Base-by-base conservation (phyloP, 2,888 invertebrate species). In the Eristalinus aeneus region DNA sequence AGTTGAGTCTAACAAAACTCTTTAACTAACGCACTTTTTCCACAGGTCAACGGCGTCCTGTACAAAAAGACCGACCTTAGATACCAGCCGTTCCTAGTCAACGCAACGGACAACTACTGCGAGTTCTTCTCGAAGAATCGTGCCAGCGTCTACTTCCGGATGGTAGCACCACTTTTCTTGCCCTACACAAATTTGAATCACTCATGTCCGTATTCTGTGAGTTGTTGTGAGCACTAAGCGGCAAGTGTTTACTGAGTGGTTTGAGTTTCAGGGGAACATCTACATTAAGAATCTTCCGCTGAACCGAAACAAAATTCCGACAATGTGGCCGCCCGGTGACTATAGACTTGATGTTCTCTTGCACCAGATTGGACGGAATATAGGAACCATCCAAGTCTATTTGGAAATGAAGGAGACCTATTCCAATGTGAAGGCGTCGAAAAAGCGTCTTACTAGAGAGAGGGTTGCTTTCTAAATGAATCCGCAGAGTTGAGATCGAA, bases 131-230 rank as follows among this genome's bases (percentile, higher is more conserved):
- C 46, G n/a, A 46, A 65, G n/a, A 65, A 53, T 27, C 36, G 36
- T 3, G 65, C 46, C 5, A 16, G 27, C 4, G 1, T 9, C 23
- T 65, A 65, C 22, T 12, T 65, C 27, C 27, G 65, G 27, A 23
- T 65, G 5, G n/a, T 46, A 12, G 23, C 53, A 6, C n/a, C 65
- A 3, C 12, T 65, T 1, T 46, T 39, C 39, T 4, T 12, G 22
- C n/a, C 60, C 0, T 60, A 67, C 22, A 46, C 67, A 60, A 75
- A 75, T 46, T 9, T 75, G 6, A 75, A 67, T 32, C 75, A 75
- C 65, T 0, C 46, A 9, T 72, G 72, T 60, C 75, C 65, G 0
- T 60, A 22, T 20, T 46, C 16, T 46, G 74, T 65, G 27, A 75
- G 65, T 73, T 9, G 1, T 34, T 6, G 8, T 9, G 9, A 34